These are phyloP conservation scores for Escarpia spicata DNA, from an alignment of 2,888 invertebrate species.

Conservation along the genomic window DNA sequence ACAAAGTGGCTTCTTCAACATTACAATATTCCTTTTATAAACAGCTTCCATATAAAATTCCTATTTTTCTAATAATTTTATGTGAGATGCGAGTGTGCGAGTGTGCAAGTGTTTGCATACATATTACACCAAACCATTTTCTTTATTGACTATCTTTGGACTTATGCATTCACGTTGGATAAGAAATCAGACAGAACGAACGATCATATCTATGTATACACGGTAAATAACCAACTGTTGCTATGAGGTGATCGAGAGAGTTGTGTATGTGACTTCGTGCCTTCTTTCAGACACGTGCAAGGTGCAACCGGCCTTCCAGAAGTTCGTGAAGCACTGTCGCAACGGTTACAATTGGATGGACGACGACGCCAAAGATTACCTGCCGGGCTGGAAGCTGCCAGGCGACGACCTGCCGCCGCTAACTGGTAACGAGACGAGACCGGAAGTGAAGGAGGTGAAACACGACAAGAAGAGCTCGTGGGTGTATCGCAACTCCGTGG, in stretches of 20 bases:
- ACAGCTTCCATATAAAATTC: no score
- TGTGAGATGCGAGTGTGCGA: no score
- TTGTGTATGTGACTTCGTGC: not conserved
- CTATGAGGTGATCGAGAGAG: not conserved
- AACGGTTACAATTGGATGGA: constrained; percentile 62
- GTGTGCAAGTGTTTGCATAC: not conserved
- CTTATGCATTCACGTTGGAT: not conserved
- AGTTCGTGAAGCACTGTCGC: constrained; percentile 59
- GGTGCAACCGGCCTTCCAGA: constrained; percentile 48
- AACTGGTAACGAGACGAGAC: not conserved
- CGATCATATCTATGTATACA: not conserved
- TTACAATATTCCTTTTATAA: no score
- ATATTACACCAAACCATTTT: not conserved
- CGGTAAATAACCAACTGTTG: not conserved
- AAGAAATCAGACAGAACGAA: not conserved
- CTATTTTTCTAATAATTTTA: no score
- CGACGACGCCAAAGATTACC: constrained; percentile 61
- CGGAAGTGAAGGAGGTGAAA: constrained; percentile 17
- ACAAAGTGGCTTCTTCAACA: no score
- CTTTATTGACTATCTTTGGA: not conserved
- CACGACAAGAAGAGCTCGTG: constrained; percentile 54
- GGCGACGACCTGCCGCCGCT: constrained; percentile 40
- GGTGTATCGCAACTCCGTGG: constrained; percentile 63
- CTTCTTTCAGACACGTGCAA: constrained; percentile 56
- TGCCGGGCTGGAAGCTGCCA: constrained; percentile 54